These are phyloP conservation scores for Margaritifera margaritifera DNA, from an alignment of 2,888 invertebrate genomes.

Conservation along the genomic window DNA sequence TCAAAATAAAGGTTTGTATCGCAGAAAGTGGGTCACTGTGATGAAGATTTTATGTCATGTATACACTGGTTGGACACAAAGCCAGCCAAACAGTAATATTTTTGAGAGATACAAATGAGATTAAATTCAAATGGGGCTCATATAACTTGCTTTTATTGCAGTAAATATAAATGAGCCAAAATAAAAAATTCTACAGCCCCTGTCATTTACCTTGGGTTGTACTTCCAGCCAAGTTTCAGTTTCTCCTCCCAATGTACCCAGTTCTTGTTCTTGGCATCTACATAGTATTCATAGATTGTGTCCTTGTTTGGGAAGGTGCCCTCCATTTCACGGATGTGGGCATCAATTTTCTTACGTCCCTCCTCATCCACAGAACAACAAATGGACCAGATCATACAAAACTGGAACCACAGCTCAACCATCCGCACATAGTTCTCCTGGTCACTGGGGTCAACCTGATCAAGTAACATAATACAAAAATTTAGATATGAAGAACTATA, in stretches of 20 bases:
- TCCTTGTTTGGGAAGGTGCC: constrained; percentile 86
- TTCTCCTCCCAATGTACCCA: constrained; percentile 88
- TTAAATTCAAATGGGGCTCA: too few relatives aligned
- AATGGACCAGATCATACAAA: constrained; percentile 74
- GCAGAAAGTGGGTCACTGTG: not conserved
- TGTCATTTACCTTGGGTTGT: constrained; percentile 77
- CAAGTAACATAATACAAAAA: not conserved
- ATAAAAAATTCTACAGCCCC: too few relatives aligned
- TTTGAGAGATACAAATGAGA: too few relatives aligned
- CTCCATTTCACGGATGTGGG: constrained; percentile 73
- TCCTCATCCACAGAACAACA: constrained; percentile 73
- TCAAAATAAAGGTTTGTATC: not conserved
- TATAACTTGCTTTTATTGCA: too few relatives aligned
- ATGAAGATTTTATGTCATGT: too few relatives aligned
- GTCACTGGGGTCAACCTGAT: constrained; percentile 66
- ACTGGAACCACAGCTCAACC: constrained; percentile 73
- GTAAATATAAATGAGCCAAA: too few relatives aligned
- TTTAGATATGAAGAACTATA: not conserved
- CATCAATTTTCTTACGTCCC: constrained; percentile 73
- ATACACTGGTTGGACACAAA: not conserved
- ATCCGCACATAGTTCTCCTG: constrained; percentile 68
- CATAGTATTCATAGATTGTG: constrained; percentile 90
- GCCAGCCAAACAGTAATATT: too few relatives aligned
- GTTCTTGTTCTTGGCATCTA: constrained; percentile 82
- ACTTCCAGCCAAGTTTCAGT: constrained; percentile 84